These are phyloP conservation scores for Catocala fraxini DNA, from an alignment of 2,888 invertebrate species.

Conservation along the genomic window DNA sequence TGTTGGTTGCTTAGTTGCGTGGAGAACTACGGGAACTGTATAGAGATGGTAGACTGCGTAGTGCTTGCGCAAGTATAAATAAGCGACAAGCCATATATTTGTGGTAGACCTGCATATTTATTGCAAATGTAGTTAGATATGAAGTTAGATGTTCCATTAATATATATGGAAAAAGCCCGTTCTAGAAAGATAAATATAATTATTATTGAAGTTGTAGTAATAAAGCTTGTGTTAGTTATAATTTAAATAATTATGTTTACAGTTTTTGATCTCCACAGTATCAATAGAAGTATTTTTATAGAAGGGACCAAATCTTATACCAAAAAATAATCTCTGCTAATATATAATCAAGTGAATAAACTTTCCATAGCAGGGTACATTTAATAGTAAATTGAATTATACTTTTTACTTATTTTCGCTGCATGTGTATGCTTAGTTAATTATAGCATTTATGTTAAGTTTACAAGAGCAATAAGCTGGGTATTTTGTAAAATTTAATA, in stretches of 20 bases:
- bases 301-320: slow-evolving; percentile 25
- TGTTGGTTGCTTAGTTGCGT: no score
- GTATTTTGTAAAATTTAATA: slow-evolving; percentile 61
- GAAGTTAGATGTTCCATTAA: no score
- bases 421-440: slow-evolving; percentile 43
- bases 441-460: slow-evolving; percentile 56
- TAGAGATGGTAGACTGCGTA: no score
- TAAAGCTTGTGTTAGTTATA: slow-evolving; percentile 6
- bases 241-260: slow-evolving; percentile 7
- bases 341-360: slow-evolving; percentile 10
- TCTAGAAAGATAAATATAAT: not conserved
- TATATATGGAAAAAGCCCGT: not conserved
- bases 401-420: slow-evolving; percentile 24
- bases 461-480: slow-evolving; percentile 69
- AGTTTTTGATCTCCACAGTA: slow-evolving; percentile 34
- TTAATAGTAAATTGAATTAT: slow-evolving; percentile 7
- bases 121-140: no score
- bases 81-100: no score
- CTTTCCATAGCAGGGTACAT: slow-evolving; percentile 33
- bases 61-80: no score
- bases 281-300: slow-evolving; percentile 21
- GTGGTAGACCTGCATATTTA: no score
- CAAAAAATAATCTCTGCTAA: slow-evolving; percentile 20
- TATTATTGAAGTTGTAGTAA: not conserved
- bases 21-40: no score